A percentile compares a stretch with the other conserved stretches of the same genome.
Conservation (phyloP, 2,797 vertebrate genomes). For the Spatula clypeata region DNA sequence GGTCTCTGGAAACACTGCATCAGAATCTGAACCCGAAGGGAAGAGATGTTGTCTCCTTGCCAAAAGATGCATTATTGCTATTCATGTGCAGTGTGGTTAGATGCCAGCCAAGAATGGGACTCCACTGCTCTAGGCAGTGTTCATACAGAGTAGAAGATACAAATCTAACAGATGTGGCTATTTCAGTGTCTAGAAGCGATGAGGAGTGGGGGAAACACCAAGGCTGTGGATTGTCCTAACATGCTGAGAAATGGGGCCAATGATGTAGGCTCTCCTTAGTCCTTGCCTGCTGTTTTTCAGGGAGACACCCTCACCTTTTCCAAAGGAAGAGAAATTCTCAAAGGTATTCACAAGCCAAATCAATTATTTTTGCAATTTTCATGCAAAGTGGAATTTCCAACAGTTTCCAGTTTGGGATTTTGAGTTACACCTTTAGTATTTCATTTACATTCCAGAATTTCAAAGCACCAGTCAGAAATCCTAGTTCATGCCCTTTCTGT, state of each 20-base stretch:
- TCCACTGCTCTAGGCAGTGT: neutral
- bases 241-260: neutral
- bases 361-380: neutral
- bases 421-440: neutral
- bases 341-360: neutral
- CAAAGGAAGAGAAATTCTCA: neutral
- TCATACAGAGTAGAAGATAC: neutral
- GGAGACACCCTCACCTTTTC: neutral
- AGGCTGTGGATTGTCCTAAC: neutral
- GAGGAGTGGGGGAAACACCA: neutral
- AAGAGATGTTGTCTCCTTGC: neutral
- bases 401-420: neutral
- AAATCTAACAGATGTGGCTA: conserved; percentile 2
- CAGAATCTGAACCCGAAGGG: neutral
- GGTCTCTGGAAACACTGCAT: neutral
- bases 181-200: neutral
- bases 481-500: neutral
- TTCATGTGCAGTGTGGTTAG: neutral
- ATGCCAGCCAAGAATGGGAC: neutral
- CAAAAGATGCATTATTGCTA: neutral
- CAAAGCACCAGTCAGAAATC: conserved; percentile 6
- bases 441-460: neutral
- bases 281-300: neutral
- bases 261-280: neutral
- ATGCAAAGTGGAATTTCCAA: neutral